Conservation (phyloP, 2,797 vertebrate species). For the Pipistrellus pipistrellus region DNA sequence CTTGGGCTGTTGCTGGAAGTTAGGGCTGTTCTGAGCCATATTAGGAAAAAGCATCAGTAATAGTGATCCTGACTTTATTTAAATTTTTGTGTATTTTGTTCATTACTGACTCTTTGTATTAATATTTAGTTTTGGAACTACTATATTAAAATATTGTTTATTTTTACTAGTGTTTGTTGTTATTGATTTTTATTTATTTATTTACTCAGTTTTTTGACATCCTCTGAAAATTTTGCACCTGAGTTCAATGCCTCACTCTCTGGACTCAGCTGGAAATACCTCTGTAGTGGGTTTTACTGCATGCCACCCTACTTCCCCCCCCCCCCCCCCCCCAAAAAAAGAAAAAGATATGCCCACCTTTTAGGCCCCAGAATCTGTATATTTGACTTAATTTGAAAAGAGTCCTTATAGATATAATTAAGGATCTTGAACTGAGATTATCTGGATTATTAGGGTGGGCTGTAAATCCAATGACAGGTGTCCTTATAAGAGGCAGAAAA, state of each 20-base stretch:
- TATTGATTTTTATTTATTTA: conserved; percentile 15
- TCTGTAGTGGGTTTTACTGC: not conserved
- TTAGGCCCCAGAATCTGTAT: not conserved
- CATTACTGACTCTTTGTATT: not conserved
- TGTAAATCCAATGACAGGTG: not conserved
- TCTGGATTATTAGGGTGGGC: not conserved
- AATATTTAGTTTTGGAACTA: conserved; percentile 28
- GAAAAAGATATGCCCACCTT: not conserved
- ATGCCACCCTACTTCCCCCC: accelerated
- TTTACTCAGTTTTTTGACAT: not conserved
- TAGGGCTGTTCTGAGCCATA: not conserved
- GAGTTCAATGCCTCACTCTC: not conserved
- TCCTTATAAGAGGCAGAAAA: not conserved
- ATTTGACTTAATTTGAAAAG: not conserved
- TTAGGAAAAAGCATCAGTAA: not conserved
- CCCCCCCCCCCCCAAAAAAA: not conserved
- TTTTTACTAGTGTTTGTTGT: not conserved
- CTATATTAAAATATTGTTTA: not conserved
- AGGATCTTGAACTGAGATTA: conserved; percentile 10
- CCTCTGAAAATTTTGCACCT: not conserved
- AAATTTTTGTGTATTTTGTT: not conserved
- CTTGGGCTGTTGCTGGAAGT: conserved; percentile 12
- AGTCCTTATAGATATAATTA: not conserved
- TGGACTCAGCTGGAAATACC: not conserved
- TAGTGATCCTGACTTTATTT: not conserved